phyloP scores from a whole-genome alignment of 2,797 vertebrate species.

The Falco novaeseelandiae region DNA sequence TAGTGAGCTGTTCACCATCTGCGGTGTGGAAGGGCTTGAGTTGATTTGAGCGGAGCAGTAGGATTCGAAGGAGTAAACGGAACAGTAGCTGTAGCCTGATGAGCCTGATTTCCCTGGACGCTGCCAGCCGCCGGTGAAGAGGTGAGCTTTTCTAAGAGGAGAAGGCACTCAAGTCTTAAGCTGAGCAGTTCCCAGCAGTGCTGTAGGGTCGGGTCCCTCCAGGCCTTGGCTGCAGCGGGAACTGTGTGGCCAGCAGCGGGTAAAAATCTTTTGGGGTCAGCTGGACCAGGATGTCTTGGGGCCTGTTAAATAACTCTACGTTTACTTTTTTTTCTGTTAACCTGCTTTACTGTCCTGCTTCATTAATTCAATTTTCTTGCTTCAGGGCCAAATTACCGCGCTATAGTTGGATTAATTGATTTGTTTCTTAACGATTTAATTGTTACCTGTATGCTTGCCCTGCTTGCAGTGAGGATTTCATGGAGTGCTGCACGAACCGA shows the following conservation, averaged over 20 bases:
- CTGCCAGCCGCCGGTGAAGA: background rate
- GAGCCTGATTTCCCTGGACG: background rate
- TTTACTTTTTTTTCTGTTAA: background rate
- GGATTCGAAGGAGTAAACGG: background rate
- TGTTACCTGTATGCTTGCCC: background rate
- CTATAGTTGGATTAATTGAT: background rate
- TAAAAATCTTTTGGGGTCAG: background rate
- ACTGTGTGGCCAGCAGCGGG: background rate
- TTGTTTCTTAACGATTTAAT: background rate
- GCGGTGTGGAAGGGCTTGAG: background rate
- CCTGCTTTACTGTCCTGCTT: background rate
- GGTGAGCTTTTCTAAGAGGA: background rate
- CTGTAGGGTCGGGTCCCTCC: background rate
- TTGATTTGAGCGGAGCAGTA: background rate
- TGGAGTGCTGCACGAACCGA: background rate
- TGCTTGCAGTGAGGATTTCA: background rate
- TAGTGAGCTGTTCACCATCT: background rate
- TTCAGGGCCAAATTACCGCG: background rate
- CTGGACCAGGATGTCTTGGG: background rate
- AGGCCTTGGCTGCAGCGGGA: background rate
- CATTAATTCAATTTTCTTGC: background rate
- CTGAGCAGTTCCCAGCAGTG: background rate
- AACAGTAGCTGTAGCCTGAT: background rate
- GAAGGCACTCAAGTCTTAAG: background rate
- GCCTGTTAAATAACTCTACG: background rate